Evolutionary conservation across 1,140 invertebrate genomes (phyloP), one percentile per base, ranked within the genome.

Genomic region (Drosophila triauraria): DNA sequence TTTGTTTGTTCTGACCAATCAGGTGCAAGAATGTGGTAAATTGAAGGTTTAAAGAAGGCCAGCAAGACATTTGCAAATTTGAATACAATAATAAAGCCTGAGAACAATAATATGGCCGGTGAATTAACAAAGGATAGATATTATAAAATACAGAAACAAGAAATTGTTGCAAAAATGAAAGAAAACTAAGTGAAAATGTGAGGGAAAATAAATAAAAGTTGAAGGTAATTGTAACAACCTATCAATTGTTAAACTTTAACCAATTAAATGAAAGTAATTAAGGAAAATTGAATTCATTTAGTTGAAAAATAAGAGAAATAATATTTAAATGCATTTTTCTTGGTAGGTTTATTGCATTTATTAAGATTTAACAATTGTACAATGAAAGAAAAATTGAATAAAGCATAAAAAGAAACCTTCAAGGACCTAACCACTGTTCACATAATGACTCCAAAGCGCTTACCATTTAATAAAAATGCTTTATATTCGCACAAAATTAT

Each of bases 21-120:
- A 67, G 40, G 32, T 23, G 67, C 51, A 67, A 67, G 40, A 67
- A 38, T 53, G 40, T 38, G 47, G 61, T 44, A 44, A 67, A 51
- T 44, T 27, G 46, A 40, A 6, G 46, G 25, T 3, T 20, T 63
- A 17, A 69, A 13, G 10, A 9, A 15, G 23, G 12, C 3, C 27
- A 17, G n/a, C 23, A 42, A 40, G 42, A 43, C 54, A 63, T 43
- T 25, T 4, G 8, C 10, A 4, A 54, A 40, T 54, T 54, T 54
- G 13, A 54, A 54, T 54, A 54, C 23, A 38, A 38, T 15, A 54
- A 54, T 23, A 38, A 9, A 38, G 32, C 32, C 17, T 5, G 10
- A n/a, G 15, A 25, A 53, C 35, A 27, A 42, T n/a, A 57, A 43
- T 10, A 35, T 10, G 2, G 32, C 9, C 32, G 8, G 44, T 10